Percentiles rank a stretch among this genome's conserved stretches.
These are phyloP conservation scores for Leptocoma aspasia DNA, from an alignment of 2,113 vertebrate species.

Conservation along the genomic window DNA sequence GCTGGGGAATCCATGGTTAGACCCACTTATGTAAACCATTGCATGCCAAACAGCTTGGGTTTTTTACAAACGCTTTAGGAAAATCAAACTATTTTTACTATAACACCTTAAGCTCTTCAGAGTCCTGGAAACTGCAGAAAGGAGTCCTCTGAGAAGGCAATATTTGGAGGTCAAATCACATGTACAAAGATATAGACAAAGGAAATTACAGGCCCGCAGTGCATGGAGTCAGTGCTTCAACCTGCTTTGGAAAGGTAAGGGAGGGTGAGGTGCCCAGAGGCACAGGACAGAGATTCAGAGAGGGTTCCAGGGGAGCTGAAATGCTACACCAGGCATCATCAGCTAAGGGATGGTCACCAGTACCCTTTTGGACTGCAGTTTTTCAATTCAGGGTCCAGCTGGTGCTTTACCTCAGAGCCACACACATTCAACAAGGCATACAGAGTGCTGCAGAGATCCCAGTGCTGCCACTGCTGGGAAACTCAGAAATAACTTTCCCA, in stretches of 20 bases:
- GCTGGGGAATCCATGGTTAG: not conserved
- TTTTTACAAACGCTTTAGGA: not conserved
- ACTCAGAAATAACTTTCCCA: not conserved
- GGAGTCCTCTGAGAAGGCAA: not conserved
- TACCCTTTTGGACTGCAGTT: not conserved
- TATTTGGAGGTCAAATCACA: not conserved
- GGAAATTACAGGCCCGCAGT: not conserved
- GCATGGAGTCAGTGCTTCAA: not conserved
- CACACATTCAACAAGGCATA: accelerated
- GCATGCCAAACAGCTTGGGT: not conserved
- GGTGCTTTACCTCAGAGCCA: not conserved
- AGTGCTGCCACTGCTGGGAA: not conserved
- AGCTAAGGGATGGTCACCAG: not conserved
- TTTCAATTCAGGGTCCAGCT: not conserved
- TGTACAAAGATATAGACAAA: not conserved
- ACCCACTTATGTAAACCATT: not conserved
- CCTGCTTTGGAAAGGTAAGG: not conserved
- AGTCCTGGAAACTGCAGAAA: not conserved
- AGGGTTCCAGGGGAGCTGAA: not conserved
- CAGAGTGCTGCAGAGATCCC: not conserved
- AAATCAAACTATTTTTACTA: not conserved
- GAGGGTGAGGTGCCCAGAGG: not conserved
- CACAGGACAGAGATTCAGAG: not conserved
- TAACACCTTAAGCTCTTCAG: not conserved
- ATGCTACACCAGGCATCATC: not conserved